Conservation (phyloP, 1,140 invertebrate species). For the Zaprionus inermis region DNA sequence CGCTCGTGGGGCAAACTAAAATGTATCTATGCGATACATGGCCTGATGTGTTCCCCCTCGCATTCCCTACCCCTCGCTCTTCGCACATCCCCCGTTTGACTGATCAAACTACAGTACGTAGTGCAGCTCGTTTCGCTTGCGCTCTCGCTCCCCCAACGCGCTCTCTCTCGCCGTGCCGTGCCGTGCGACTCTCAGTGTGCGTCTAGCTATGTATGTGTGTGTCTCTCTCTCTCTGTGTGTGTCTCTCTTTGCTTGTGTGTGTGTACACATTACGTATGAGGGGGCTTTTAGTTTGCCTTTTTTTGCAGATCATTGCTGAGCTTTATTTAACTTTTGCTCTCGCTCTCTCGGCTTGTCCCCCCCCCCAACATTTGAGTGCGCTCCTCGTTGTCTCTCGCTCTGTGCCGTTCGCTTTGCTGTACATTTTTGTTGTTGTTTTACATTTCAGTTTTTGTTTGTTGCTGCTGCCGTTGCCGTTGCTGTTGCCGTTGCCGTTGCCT, state of each 20-base stretch:
- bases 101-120: constrained; percentile 37
- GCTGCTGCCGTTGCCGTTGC: constrained; percentile 53
- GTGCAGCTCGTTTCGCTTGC: constrained; percentile 26
- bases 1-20: constrained; percentile 62
- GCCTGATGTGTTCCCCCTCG: constrained; percentile 63
- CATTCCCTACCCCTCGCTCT: constrained; percentile 2
- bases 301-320: constrained; percentile 78
- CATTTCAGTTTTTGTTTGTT: constrained; percentile 20
- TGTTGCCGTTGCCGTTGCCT: constrained; percentile 43
- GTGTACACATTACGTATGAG: constrained; percentile 74
- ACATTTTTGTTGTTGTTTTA: constrained; percentile 43
- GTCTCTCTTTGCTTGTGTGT: constrained; percentile 20
- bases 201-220: constrained; percentile 20
- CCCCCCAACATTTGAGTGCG: constrained; percentile 31
- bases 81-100: constrained; percentile 6
- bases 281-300: constrained; percentile 63
- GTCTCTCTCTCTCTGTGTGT: too few species aligned
- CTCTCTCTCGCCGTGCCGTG: constrained; percentile 18
- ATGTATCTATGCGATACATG: constrained; percentile 78
- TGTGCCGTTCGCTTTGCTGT: constrained; percentile 44
- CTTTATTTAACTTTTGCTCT: constrained; percentile 82
- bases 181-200: constrained; percentile 4
- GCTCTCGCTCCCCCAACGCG: constrained; percentile 16
- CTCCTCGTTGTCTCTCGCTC: constrained; percentile 20
- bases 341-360: too few species aligned